These are phyloP conservation scores for Blera fallax DNA, from an alignment of 2,888 invertebrate species.

Conservation along the genomic window DNA sequence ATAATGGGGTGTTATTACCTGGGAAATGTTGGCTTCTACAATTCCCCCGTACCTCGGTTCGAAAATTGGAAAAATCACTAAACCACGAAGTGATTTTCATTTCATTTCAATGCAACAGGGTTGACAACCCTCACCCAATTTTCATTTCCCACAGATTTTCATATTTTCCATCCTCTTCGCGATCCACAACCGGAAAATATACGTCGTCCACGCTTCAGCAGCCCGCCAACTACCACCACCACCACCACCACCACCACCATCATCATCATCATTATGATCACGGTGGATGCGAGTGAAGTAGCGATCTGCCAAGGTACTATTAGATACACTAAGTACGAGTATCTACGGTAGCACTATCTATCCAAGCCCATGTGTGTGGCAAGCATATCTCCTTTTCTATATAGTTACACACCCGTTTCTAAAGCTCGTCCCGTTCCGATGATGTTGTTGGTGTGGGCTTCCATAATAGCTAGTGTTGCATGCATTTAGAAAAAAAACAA, in stretches of 20 bases:
- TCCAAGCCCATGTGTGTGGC: constrained; percentile 45
- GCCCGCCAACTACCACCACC: constrained; percentile 44
- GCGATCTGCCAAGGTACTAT: constrained; percentile 45
- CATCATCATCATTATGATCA: constrained; percentile 21
- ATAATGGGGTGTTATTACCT: constrained; percentile 29
- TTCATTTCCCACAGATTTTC: constrained; percentile 70
- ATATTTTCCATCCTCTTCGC: constrained; percentile 31
- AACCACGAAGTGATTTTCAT: constrained; percentile 71
- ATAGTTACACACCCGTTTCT: constrained; percentile 55
- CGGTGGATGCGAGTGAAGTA: constrained; percentile 31
- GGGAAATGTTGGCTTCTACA: constrained; percentile 6
- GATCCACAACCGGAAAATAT: constrained; percentile 69
- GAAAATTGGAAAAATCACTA: constrained; percentile 60
- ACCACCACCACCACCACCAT: constrained; percentile 1
- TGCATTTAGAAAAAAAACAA: background rate
- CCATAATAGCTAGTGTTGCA: constrained; percentile 47
- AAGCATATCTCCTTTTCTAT: constrained; percentile 48
- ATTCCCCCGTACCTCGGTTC: constrained; percentile 33
- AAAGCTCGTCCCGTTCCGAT: constrained; percentile 69
- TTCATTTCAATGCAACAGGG: constrained; percentile 60
- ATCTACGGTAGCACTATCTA: constrained; percentile 32
- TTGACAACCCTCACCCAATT: constrained; percentile 72
- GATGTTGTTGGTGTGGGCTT: constrained; percentile 57
- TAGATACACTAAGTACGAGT: constrained; percentile 25
- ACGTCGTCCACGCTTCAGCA: constrained; percentile 67